These are phyloP conservation scores for Crotalus helleri DNA, from an alignment of 2,113 vertebrate species.

Conservation along the genomic window DNA sequence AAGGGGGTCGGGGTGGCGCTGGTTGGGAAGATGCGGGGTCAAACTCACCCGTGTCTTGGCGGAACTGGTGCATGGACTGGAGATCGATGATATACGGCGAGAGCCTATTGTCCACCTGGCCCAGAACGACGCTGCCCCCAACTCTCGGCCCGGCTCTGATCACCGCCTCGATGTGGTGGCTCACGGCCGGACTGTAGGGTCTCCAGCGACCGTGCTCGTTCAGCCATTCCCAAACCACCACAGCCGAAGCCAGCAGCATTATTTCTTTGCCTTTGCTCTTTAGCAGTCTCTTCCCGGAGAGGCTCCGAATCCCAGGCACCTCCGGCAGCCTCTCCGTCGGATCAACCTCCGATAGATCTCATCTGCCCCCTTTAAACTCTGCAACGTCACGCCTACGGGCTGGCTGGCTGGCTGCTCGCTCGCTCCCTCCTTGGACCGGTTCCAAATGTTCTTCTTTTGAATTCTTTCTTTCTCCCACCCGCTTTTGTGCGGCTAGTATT, in stretches of 20 bases:
- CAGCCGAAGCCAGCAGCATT: slow-evolving; percentile 90
- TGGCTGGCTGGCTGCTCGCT: background rate
- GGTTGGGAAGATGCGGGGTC: background rate
- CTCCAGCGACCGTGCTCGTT: slow-evolving; percentile 96
- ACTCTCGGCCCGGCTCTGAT: slow-evolving; percentile 86
- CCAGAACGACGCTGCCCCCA: slow-evolving; percentile 88
- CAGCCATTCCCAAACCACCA: slow-evolving; percentile 97
- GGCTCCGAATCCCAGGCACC: background rate
- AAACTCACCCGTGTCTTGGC: slow-evolving; percentile 90
- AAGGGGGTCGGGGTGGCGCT: background rate
- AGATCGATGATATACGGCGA: slow-evolving; percentile 92
- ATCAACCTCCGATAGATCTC: background rate
- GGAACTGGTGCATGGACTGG: slow-evolving; percentile 94
- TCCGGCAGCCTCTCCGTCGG: background rate
- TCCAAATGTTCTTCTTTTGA: background rate
- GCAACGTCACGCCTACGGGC: slow-evolving; percentile 19
- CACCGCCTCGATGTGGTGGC: slow-evolving; percentile 95
- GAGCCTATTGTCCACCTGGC: slow-evolving; percentile 88
- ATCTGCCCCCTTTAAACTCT: slow-evolving; percentile 3
- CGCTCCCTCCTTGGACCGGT: background rate
- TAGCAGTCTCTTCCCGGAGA: background rate
- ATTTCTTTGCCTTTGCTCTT: background rate
- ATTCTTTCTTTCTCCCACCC: background rate
- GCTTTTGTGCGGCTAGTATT: background rate
- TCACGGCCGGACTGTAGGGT: slow-evolving; percentile 93